phyloP scores from a whole-genome alignment of 2,797 vertebrate genomes.

The Sebastes cheni region DNA sequence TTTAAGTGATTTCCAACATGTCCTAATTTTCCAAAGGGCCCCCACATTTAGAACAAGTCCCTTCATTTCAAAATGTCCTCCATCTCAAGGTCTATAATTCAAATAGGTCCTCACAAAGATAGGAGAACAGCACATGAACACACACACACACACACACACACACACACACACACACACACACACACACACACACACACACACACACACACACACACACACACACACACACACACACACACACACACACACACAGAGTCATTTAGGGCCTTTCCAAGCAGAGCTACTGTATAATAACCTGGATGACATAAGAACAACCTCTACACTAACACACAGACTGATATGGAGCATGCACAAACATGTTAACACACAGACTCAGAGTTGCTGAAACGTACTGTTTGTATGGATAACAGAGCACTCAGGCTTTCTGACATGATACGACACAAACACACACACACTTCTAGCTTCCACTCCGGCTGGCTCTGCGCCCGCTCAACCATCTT shows the following conservation, averaged over 20 bases:
- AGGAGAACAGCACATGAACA: background rate
- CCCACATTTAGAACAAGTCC: background rate
- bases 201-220: no score
- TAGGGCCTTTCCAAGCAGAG: background rate
- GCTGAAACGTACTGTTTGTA: background rate
- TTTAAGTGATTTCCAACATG: background rate
- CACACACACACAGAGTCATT: background rate
- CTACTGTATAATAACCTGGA: constrained; percentile 37
- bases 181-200: background rate
- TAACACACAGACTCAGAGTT: background rate
- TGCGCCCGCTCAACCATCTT: constrained; percentile 10
- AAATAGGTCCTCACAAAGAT: background rate
- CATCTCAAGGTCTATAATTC: background rate
- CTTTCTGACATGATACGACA: constrained; percentile 7
- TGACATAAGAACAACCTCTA: constrained; percentile 14
- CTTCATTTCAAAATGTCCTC: background rate
- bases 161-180: background rate
- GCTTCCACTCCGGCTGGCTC: constrained; percentile 12
- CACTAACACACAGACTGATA: background rate
- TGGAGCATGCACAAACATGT: background rate
- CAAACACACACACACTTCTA: background rate
- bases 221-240: background rate
- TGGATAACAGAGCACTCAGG: background rate
- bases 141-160: background rate
- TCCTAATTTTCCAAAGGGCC: background rate